phyloP scores from a whole-genome alignment of 2,888 invertebrate species.

The Thecophora atra region DNA sequence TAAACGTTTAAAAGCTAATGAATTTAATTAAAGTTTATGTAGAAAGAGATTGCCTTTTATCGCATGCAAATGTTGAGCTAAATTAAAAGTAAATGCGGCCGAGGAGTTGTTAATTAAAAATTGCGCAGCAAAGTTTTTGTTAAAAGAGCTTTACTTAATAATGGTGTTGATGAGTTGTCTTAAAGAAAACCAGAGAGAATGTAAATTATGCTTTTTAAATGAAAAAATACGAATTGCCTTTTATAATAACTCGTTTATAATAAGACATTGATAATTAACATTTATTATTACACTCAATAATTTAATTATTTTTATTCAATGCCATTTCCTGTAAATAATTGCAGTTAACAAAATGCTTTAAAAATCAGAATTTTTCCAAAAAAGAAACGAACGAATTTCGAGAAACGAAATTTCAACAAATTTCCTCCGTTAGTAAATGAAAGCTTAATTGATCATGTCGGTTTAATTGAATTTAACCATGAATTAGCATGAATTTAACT shows the following conservation, averaged over 20 bases:
- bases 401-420: not conserved
- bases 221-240: too few species aligned
- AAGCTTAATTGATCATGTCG: not conserved
- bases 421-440: not conserved
- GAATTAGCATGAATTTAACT: too few species aligned
- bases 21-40: slow-evolving; percentile 49
- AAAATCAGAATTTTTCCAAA: not conserved
- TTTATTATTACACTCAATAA: too few species aligned
- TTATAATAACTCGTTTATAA: too few species aligned
- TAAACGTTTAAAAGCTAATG: slow-evolving; percentile 47
- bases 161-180: too few species aligned
- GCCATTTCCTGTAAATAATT: too few species aligned
- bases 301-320: not conserved
- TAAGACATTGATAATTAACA: too few species aligned
- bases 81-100: slow-evolving; percentile 1
- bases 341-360: not conserved
- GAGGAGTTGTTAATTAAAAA: slow-evolving; percentile 1
- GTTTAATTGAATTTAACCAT: not conserved
- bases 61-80: slow-evolving; percentile 9
- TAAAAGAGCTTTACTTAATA: not conserved
- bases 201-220: too few species aligned
- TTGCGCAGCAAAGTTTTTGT: not conserved
- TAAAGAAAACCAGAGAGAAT: too few species aligned
- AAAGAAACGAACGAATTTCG: not conserved
- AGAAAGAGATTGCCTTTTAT: slow-evolving; percentile 9